These are phyloP conservation scores for Norana najaformis DNA, from an alignment of 2,888 invertebrate species.

Conservation along the genomic window DNA sequence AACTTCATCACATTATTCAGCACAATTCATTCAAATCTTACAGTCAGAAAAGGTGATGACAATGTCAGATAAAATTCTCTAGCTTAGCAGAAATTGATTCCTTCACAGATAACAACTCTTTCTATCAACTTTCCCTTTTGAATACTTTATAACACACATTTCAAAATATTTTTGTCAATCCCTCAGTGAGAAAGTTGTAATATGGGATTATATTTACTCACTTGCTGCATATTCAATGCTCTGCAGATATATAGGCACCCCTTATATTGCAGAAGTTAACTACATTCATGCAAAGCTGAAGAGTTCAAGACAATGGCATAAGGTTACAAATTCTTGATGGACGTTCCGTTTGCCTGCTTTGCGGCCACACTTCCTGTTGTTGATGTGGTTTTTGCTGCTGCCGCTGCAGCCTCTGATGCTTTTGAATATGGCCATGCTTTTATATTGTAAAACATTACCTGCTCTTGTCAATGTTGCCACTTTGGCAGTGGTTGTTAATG, in stretches of 20 bases:
- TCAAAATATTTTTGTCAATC: neutral
- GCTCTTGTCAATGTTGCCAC: neutral
- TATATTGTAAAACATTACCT: neutral
- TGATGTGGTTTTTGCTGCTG: neutral
- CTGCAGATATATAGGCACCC: neutral
- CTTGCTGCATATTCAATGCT: neutral
- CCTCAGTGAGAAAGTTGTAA: neutral
- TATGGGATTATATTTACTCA: neutral
- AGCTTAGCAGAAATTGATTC: neutral
- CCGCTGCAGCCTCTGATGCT: neutral
- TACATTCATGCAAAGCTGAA: neutral
- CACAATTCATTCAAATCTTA: neutral
- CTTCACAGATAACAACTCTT: neutral
- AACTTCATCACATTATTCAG: neutral
- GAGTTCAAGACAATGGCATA: neutral
- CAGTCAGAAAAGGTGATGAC: neutral
- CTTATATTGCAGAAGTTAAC: neutral
- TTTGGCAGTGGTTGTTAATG: neutral
- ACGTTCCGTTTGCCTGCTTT: neutral
- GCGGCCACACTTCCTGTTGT: neutral
- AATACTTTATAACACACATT: neutral
- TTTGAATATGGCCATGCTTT: neutral
- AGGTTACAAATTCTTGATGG: neutral
- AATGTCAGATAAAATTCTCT: neutral
- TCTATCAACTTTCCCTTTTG: neutral